A percentile compares a stretch with the other conserved stretches of the same genome.
Evolutionary conservation across 2,797 vertebrate genomes (phyloP).

Genomic region (Macropodus opercularis): DNA sequence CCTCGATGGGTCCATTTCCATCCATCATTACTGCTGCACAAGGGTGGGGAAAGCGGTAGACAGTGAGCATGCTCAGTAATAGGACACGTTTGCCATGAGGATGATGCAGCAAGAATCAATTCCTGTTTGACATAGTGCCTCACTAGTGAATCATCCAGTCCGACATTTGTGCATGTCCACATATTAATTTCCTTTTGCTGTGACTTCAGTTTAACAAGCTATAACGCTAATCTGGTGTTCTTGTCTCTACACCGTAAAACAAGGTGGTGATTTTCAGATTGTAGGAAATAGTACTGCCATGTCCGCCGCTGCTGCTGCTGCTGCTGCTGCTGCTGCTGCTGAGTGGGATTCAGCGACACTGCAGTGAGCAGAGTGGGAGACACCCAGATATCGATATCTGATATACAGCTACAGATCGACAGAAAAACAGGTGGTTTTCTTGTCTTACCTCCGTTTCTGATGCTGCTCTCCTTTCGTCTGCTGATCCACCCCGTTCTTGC

Average conservation of each 20-base stretch:
- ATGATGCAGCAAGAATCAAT: constrained; percentile 33
- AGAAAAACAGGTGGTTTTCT: background rate
- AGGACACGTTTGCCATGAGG: constrained; percentile 25
- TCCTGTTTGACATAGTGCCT: background rate
- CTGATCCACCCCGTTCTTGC: constrained; percentile 49
- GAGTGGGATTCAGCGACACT: background rate
- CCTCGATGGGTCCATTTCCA: constrained; percentile 74
- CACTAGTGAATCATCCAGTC: constrained; percentile 1
- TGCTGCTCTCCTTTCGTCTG: constrained; percentile 38
- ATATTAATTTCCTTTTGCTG: background rate
- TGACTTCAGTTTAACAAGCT: background rate
- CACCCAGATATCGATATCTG: background rate
- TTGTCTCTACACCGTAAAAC: too few relatives aligned
- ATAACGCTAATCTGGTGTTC: background rate
- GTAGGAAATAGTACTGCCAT: background rate
- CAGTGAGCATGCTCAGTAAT: constrained; percentile 42
- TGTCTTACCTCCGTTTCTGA: constrained; percentile 48
- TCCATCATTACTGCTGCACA: constrained; percentile 74
- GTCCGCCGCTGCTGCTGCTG: background rate
- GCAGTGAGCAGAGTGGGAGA: constrained; percentile 2
- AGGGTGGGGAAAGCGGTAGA: background rate
- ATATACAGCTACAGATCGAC: background rate
- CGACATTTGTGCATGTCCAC: too few relatives aligned
- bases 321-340: too few relatives aligned
- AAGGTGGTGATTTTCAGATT: background rate